Evolutionary conservation across 2,797 vertebrate genomes (phyloP), one percentile per base, ranked within the genome.

Genomic region (Luscinia megarhynchos): DNA sequence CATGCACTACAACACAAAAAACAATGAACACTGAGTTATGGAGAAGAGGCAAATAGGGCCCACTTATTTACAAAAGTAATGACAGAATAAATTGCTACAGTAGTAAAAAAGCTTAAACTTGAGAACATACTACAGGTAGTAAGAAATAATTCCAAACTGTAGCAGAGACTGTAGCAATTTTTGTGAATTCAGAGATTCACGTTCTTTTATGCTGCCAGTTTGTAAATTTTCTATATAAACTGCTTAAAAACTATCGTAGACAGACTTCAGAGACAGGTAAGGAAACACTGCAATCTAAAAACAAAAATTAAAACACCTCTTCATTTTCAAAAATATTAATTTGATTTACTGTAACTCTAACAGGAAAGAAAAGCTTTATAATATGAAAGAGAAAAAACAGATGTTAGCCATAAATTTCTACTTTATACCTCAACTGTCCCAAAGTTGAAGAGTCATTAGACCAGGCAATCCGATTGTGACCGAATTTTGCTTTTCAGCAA

Each of bases 1-100:
- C 99, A 99, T 16, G 96, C 98, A 94, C 99, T 99, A 84, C 23
- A 96, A 94, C 16, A 81, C 2, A 67, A 64, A 67, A 41, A 54
- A 18, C 12, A 88, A 80, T 38, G 15, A 73, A 54, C 18, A 43
- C 2, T 2, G 10, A 74, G 54, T 72, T 76, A 84, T 21, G 11
- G 32, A 80, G 26, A 89, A 66, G 10, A 54, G 13, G 26, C 6
- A 91, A 89, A 57, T 3, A 32, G 68, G 34, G 48, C 6, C 22
- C 45, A 34, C 6, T 74, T 43, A 59, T 19, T 80, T 74, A 77
- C 32, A 84, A 46, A 77, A 70, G 26, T 30, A 57, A 43, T 11
- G 29, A 57, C 59, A 86, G 38, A 73, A 82, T 6, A 57, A 82
- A 84, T 17, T 62, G 11, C 48, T 63, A 53, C 18, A 69, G 43